phyloP scores from a whole-genome alignment of 2,888 invertebrate genomes.

The Eupithecia tripunctaria region DNA sequence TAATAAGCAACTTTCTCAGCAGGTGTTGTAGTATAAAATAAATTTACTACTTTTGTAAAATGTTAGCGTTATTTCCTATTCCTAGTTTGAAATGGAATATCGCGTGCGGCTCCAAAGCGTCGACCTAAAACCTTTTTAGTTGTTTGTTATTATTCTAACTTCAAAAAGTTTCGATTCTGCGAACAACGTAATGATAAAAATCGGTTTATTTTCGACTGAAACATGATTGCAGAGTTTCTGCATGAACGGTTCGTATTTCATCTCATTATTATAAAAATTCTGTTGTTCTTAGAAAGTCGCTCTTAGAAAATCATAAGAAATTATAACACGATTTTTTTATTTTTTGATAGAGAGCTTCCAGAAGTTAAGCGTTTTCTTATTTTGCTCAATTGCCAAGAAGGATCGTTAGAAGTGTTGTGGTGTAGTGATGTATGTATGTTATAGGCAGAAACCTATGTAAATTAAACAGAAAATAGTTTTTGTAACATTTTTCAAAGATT shows the following conservation, averaged over 20 bases:
- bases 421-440: no score
- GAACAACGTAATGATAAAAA: slow-evolving; percentile 23
- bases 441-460: neutral
- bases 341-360: neutral
- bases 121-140: slow-evolving; percentile 75
- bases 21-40: neutral
- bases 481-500: neutral
- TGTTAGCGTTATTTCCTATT: neutral
- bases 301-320: neutral
- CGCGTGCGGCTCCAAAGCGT: slow-evolving; percentile 55
- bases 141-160: slow-evolving; percentile 36
- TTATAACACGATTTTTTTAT: neutral
- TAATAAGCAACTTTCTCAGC: no score
- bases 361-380: neutral
- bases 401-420: neutral
- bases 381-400: neutral
- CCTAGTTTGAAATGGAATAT: slow-evolving; percentile 29
- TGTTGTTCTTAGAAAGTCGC: slow-evolving; percentile 5
- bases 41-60: neutral
- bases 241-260: slow-evolving; percentile 17
- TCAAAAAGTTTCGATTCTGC: slow-evolving; percentile 23
- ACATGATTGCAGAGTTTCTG: slow-evolving; percentile 12
- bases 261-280: slow-evolving; percentile 21
- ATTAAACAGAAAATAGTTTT: neutral
- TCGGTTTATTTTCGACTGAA: slow-evolving; percentile 2